phyloP scores from a whole-genome alignment of 1,140 invertebrate species.

The Periplaneta americana region DNA sequence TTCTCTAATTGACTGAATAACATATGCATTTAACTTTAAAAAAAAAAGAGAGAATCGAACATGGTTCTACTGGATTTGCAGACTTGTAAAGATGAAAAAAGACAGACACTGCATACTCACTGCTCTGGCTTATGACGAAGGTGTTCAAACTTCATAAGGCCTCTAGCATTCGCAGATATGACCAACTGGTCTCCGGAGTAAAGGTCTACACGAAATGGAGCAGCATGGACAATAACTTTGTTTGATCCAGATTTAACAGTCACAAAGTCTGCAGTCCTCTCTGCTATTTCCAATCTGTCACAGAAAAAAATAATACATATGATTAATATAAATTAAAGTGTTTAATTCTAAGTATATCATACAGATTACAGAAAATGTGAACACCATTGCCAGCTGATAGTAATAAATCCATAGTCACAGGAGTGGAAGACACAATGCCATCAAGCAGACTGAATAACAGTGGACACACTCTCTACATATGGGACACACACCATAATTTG shows the following conservation, averaged over 20 bases:
- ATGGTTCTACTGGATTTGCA: neutral
- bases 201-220: slow-evolving; percentile 83
- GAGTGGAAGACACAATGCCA: no score
- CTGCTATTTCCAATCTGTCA: slow-evolving; percentile 40
- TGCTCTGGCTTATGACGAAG: slow-evolving; percentile 59
- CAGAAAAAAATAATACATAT: slow-evolving; percentile 19
- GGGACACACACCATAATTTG: no score
- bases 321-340: no score
- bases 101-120: slow-evolving; percentile 34
- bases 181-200: slow-evolving; percentile 63
- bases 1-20: neutral
- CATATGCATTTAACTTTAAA: neutral
- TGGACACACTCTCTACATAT: no score
- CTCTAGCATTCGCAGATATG: slow-evolving; percentile 80
- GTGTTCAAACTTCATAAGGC: slow-evolving; percentile 90
- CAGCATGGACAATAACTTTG: slow-evolving; percentile 63
- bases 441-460: no score
- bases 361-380: no score
- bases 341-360: no score
- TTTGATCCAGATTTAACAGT: slow-evolving; percentile 54
- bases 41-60: neutral
- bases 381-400: no score
- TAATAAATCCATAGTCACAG: no score
- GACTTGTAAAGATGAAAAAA: neutral
- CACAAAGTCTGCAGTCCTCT: slow-evolving; percentile 45